phyloP scores from a whole-genome alignment of 2,797 vertebrate species.

The Mastacembelus armatus region DNA sequence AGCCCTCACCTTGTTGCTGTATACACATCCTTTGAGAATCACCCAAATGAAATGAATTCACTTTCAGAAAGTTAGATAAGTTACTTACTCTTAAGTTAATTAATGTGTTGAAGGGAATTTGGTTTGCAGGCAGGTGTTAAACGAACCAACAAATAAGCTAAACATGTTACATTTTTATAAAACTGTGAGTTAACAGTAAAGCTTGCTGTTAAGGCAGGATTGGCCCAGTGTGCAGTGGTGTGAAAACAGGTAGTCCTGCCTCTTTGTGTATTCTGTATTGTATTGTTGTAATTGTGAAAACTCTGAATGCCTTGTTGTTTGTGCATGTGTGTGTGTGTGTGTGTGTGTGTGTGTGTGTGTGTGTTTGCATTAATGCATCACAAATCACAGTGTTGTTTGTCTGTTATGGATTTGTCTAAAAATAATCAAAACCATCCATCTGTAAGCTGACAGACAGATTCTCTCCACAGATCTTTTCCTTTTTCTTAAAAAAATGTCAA shows the following conservation, averaged over 20 bases:
- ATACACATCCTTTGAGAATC: background rate
- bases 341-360: too few relatives aligned
- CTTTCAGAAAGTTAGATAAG: slow-evolving; percentile 2
- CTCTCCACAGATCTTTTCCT: background rate
- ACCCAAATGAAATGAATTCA: too few relatives aligned
- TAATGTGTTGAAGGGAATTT: background rate
- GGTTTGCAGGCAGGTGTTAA: background rate
- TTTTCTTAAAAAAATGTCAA: too few relatives aligned
- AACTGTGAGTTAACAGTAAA: background rate
- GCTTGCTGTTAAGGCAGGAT: background rate
- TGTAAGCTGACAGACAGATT: background rate
- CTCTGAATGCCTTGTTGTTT: too few relatives aligned
- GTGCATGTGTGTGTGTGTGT: too few relatives aligned
- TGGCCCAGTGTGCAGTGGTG: background rate
- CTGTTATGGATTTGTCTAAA: too few relatives aligned
- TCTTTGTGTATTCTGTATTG: background rate
- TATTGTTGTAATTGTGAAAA: too few relatives aligned
- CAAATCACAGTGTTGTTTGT: too few relatives aligned
- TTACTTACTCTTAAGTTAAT: too few relatives aligned
- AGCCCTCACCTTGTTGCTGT: slow-evolving; percentile 8
- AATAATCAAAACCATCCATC: background rate
- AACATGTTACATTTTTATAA: background rate
- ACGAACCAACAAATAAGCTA: background rate
- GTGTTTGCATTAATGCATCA: too few relatives aligned
- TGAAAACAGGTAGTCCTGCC: background rate